A percentile compares a stretch with the other conserved stretches of the same genome.
Conservation (phyloP, 2,797 vertebrate genomes). For the Pipistrellus pipistrellus region DNA sequence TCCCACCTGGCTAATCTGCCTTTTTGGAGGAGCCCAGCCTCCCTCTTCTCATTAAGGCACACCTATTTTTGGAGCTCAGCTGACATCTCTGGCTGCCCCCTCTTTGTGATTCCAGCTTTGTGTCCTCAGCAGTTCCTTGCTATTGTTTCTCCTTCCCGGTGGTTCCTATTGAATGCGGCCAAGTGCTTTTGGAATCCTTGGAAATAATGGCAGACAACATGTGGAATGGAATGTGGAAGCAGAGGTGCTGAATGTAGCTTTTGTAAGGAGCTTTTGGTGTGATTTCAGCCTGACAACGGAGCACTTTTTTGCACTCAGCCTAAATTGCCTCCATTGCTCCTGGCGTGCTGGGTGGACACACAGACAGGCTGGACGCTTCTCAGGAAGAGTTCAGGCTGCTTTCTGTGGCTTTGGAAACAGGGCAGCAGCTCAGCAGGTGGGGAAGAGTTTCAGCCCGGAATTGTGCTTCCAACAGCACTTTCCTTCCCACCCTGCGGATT, state of each 20-base stretch:
- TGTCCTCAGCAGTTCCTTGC: conserved; percentile 38
- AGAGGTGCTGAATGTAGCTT: conserved; percentile 52
- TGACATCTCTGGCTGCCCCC: not conserved
- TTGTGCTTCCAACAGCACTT: not conserved
- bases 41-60: not conserved
- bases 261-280: conserved; percentile 40
- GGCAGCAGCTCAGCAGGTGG: not conserved
- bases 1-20: conserved; percentile 1
- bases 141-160: conserved; percentile 40
- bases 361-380: not conserved
- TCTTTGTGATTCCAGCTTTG: not conserved
- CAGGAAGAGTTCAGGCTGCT: not conserved
- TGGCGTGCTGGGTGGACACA: not conserved
- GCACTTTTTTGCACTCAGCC: conserved; percentile 51
- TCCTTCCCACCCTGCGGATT: not conserved
- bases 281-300: conserved; percentile 72
- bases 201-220: conserved; percentile 57
- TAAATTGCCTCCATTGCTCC: conserved; percentile 62
- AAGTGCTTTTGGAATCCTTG: conserved; percentile 74
- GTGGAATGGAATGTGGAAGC: not conserved
- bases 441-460: not conserved
- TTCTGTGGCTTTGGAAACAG: not conserved
- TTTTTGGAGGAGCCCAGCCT: not conserved
- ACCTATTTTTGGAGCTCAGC: conserved; percentile 60
- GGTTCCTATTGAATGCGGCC: conserved; percentile 35